Evolutionary conservation across 1,140 invertebrate genomes (phyloP).

Genomic region (Calliopsis andreniformis): DNA sequence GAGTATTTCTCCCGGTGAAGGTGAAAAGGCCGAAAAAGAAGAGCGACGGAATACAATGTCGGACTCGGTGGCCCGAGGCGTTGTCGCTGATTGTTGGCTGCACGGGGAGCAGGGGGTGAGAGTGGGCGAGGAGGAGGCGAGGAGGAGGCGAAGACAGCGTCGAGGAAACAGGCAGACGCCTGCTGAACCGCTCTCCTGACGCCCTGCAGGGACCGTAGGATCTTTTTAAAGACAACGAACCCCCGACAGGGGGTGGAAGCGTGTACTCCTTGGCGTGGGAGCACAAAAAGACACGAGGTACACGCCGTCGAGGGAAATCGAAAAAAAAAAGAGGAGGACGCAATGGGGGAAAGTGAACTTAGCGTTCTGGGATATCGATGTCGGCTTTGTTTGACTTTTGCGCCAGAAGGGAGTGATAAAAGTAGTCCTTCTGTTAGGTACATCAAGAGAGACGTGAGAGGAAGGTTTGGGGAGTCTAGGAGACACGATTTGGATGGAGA

Average conservation of each 20-base stretch:
- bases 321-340: not conserved
- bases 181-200: not conserved
- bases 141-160: constrained; percentile 5
- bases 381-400: constrained; percentile 1
- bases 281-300: not conserved
- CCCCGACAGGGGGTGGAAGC: not conserved
- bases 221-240: constrained; percentile 27
- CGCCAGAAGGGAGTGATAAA: not conserved
- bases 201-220: constrained; percentile 4
- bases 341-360: not conserved
- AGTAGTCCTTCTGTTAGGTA: not conserved
- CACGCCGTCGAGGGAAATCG: constrained; percentile 17
- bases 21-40: constrained; percentile 14
- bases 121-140: not conserved
- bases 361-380: constrained; percentile 1
- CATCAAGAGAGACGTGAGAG: not conserved
- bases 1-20: constrained; percentile 17
- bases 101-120: not conserved
- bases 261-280: not conserved
- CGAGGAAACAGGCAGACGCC: constrained; percentile 25
- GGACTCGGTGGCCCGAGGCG: constrained; percentile 42
- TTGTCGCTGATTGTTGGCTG: constrained; percentile 56
- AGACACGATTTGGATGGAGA: too few relatives aligned
- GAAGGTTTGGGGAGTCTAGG: too few relatives aligned
- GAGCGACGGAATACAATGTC: constrained; percentile 34